phyloP scores from a whole-genome alignment of 2,113 vertebrate genomes.

The Ictalurus punctatus region DNA sequence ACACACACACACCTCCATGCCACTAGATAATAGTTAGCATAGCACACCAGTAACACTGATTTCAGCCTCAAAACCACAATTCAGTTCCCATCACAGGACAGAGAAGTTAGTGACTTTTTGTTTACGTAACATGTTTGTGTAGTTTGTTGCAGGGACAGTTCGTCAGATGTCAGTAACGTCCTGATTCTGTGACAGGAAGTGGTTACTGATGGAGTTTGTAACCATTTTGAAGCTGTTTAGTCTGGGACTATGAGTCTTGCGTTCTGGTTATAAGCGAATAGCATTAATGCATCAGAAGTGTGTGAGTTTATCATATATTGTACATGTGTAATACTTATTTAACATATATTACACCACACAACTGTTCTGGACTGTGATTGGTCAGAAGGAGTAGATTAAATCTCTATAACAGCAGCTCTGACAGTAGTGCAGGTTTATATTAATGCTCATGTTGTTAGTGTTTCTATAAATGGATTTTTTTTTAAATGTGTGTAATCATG shows the following conservation, averaged over 20 bases:
- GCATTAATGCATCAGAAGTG: neutral
- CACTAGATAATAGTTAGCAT: neutral
- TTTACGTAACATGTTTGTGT: neutral
- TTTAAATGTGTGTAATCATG: too few species aligned
- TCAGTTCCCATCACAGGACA: neutral
- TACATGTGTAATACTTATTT: neutral
- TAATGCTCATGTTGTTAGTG: too few species aligned
- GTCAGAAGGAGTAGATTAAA: too few species aligned
- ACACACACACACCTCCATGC: neutral
- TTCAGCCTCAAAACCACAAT: neutral
- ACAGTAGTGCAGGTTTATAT: too few species aligned
- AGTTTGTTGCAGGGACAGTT: too few species aligned
- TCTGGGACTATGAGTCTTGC: neutral
- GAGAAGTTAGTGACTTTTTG: too few species aligned
- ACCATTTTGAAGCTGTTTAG: neutral
- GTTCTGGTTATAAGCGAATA: neutral
- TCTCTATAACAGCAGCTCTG: too few species aligned
- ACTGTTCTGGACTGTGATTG: too few species aligned
- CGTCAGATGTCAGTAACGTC: too few species aligned
- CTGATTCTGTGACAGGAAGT: neutral
- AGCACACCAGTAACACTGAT: neutral
- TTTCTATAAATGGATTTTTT: too few species aligned
- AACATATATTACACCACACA: neutral
- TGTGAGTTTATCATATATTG: neutral
- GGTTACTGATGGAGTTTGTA: too few species aligned